A percentile compares a stretch with the other conserved stretches of the same genome.
phyloP scores from a whole-genome alignment of 2,113 vertebrate species.

The Stigmatopora argus region DNA sequence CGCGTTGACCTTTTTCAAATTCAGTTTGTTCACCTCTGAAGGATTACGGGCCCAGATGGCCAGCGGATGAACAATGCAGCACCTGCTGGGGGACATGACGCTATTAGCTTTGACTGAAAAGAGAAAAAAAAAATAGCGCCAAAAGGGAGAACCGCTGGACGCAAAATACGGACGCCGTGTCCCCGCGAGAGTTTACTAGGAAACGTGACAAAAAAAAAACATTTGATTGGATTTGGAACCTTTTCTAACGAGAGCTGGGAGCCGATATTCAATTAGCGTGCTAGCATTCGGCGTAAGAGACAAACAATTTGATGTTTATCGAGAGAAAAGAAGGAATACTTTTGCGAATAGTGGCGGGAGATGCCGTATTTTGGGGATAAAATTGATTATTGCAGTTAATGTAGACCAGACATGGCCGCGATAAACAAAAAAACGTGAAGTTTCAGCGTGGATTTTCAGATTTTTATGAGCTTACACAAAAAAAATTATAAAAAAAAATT shows the following conservation, averaged over 20 bases:
- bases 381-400: too few relatives aligned
- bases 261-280: too few relatives aligned
- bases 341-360: too few relatives aligned
- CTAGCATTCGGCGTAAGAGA: too few relatives aligned
- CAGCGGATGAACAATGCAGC: constrained; percentile 68
- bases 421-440: too few relatives aligned
- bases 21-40: constrained; percentile 62
- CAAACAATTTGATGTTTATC: too few relatives aligned
- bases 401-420: too few relatives aligned
- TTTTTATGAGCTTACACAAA: too few relatives aligned
- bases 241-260: neutral
- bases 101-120: constrained; percentile 43
- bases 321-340: too few relatives aligned
- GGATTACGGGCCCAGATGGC: constrained; percentile 75
- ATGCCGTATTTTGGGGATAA: too few relatives aligned
- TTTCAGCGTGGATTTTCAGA: too few relatives aligned
- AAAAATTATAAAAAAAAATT: too few relatives aligned
- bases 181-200: neutral
- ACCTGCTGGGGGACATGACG: constrained; percentile 60
- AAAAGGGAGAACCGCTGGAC: constrained; percentile 15
- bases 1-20: constrained; percentile 67
- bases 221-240: neutral
- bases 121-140: constrained; percentile 12
- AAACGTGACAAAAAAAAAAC: neutral
- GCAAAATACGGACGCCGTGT: neutral